Base-by-base conservation (phyloP, 2,888 invertebrate species). In the Cordilura impudica region DNA sequence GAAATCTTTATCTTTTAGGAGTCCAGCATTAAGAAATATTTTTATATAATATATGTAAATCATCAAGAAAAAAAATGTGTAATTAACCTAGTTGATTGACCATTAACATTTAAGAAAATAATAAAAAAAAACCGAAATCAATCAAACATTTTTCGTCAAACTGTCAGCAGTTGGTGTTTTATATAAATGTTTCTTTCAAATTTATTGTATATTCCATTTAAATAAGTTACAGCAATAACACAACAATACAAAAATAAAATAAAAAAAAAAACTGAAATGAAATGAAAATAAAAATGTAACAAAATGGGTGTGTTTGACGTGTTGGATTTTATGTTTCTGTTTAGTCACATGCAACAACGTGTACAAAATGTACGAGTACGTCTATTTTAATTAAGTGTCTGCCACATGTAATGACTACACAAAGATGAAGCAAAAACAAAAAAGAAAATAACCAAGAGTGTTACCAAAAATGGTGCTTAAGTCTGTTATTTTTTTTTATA, bases 321-420 rank as follows among this genome's bases (percentile, higher is more conserved):
- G 78, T 70, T 74, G 74, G 78, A 78, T 78, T 78, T 73, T 60
- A 53, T 65, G 72, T 72, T 65, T 47, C 72, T 73, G 67, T 67
- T 66, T 71, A 47, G 45, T 63, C 54, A 72, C 78, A 74, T 78
- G 78, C 73, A 78, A 78, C 78, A 78, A 78, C 73, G 78, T 78
- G 74, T 78, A 78, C 74, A 78, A n/a, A 78, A 74, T n/a, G n/a
- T n/a, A n/a, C n/a, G 74, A 74, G 70, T 78, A 61, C 67, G 78
- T 78, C 78, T 78, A 70, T 78, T 78, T 78, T 78, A 78, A 78
- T 78, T 78, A 78, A 78, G 78, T 78, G 70, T 74, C 78, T 78
- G 78, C 74, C 78, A 73, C 70, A 78, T 78, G 74, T 78, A 78
- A 78, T 78, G 78, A 78, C 74, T 78, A 78, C 74, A 74, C 78